Evolutionary conservation across 2,888 invertebrate species (phyloP).

Genomic region (Prenolepis imparis): DNA sequence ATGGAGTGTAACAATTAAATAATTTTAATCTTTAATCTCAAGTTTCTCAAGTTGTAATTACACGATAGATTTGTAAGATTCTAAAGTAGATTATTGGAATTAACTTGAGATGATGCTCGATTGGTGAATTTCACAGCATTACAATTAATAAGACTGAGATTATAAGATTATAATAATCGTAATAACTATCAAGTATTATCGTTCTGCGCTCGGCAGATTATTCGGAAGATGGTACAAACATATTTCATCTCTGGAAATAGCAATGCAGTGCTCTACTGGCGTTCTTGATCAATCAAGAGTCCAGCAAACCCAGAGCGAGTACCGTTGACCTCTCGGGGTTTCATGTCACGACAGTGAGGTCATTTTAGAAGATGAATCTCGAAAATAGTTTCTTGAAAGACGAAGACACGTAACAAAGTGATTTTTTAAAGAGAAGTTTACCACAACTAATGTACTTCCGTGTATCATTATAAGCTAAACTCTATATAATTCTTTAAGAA

Average conservation of each 20-base stretch:
- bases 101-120: background rate
- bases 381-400: slow-evolving; percentile 38
- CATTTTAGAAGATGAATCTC: slow-evolving; percentile 43
- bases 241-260: slow-evolving; percentile 53
- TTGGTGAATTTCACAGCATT: background rate
- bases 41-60: background rate
- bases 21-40: slow-evolving; percentile 20
- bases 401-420: slow-evolving; percentile 5
- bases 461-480: background rate
- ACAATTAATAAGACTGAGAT: slow-evolving; percentile 6
- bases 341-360: slow-evolving; percentile 38
- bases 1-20: background rate
- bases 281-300: slow-evolving; percentile 60
- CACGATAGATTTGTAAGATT: background rate
- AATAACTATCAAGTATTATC: slow-evolving; percentile 31
- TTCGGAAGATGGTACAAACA: slow-evolving; percentile 46
- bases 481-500: background rate
- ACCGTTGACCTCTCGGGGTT: slow-evolving; percentile 44
- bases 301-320: slow-evolving; percentile 11
- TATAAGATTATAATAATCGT: slow-evolving; percentile 31
- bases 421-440: slow-evolving; percentile 16
- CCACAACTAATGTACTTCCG: background rate
- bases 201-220: slow-evolving; percentile 44
- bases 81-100: background rate
- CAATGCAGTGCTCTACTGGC: slow-evolving; percentile 31